Base-by-base conservation (phyloP, 2,888 invertebrate species). In the Amblyteles armatorius region DNA sequence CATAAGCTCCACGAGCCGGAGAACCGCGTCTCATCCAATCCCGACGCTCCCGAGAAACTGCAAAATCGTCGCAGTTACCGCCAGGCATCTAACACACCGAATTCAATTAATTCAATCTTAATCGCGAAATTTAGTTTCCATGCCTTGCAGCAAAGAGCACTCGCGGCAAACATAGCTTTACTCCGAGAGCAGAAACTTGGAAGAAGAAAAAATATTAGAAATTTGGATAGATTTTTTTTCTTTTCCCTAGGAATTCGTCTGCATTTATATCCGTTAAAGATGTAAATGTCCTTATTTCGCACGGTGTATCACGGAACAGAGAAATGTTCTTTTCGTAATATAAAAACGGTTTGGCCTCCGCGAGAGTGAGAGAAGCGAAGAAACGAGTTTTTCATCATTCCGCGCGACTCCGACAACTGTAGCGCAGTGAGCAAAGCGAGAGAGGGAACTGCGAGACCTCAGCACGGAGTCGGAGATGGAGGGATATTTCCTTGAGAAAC, bases 371-470 rank as follows among this genome's bases (percentile, higher is more conserved):
- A 44, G 33, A 80, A 76, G n/a, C 13, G 73, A 63, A 78, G 65
- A 55, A 79, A 82, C 71, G 74, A 55, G 78, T 79, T 82, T 84
- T 82, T 82, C 82, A 82, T 79, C 67, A 71, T 50, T 29, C 52
- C 65, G 16, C n/a, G 40, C 22, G 55, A 68, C 73, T 73, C 52
- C 76, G 79, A 76, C 57, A 73, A 60, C 55, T 63, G 50, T 16
- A 29, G 63, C 26, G 63, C 63, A 29, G 6, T 6, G 63, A 63
- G 16, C 63, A 33, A 33, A 63, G 22, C 26, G 33, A 33, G 29
- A 63, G 33, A 63, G 16, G 44, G 44, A 48, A 48, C 13, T 2
- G 19, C 7, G 52, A 55, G 52, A 55, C 7, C 29, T 33, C 33
- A 33, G 63, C 16, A 16, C n/a, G 63, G 63, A 63, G 29, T 63